Evolutionary conservation across 2,888 invertebrate species (phyloP).

Genomic region (Cheilosia grossa): DNA sequence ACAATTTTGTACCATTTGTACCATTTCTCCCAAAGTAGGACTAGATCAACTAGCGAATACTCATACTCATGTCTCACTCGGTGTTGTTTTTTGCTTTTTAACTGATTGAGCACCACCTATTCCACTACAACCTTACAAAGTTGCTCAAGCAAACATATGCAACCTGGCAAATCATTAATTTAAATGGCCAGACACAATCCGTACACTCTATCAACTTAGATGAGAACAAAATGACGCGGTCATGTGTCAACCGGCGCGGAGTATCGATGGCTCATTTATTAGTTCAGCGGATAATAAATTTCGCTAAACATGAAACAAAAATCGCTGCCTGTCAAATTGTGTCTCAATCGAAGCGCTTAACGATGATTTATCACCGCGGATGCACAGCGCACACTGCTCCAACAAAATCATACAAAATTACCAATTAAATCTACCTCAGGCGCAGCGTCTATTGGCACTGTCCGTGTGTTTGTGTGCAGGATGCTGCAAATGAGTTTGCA

Average conservation of each 20-base stretch:
- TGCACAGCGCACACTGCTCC: constrained; percentile 31
- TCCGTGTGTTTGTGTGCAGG: constrained; percentile 21
- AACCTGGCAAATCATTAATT: constrained; percentile 22
- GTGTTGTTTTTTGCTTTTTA: too few relatives aligned
- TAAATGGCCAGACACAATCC: constrained; percentile 5
- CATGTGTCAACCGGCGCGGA: constrained; percentile 50
- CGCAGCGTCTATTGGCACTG: neutral
- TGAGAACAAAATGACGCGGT: constrained; percentile 57
- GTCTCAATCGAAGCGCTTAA: constrained; percentile 71
- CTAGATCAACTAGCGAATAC: too few relatives aligned
- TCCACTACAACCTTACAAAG: neutral
- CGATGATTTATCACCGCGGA: constrained; percentile 68
- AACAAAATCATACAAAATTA: constrained; percentile 69
- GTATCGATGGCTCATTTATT: constrained; percentile 61
- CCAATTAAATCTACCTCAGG: constrained; percentile 65
- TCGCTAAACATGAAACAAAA: constrained; percentile 72
- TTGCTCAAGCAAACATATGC: neutral
- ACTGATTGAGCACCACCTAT: too few relatives aligned
- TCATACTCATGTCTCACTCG: too few relatives aligned
- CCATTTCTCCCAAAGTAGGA: too few relatives aligned
- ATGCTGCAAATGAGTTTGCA: constrained; percentile 63
- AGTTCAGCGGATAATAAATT: constrained; percentile 66
- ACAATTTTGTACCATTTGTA: too few relatives aligned
- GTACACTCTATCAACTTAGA: constrained; percentile 31
- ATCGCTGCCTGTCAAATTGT: constrained; percentile 73